A percentile compares a stretch with the other conserved stretches of the same genome.
phyloP scores from a whole-genome alignment of 2,888 invertebrate species.

The Lepetodrilus schrolli region DNA sequence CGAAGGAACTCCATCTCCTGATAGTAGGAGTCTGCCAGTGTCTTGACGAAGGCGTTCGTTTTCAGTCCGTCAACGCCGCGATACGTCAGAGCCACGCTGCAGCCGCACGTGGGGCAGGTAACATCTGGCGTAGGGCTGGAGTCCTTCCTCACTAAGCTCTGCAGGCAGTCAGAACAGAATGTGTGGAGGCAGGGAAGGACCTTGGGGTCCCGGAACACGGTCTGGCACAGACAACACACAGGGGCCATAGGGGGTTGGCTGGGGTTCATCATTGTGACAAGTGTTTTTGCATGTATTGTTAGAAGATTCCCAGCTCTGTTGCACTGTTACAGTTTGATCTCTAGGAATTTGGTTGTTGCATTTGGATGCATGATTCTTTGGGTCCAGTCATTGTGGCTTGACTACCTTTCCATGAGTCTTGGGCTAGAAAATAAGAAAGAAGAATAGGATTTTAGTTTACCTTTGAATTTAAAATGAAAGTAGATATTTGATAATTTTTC shows the following conservation, averaged over 20 bases:
- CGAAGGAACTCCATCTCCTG: constrained; percentile 34
- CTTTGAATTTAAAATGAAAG: no score
- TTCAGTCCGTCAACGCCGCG: constrained; percentile 34
- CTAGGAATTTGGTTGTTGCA: no score
- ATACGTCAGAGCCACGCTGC: constrained; percentile 30
- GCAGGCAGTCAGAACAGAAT: constrained; percentile 61
- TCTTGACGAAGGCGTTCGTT: constrained; percentile 38
- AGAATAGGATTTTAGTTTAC: no score
- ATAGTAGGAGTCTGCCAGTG: constrained; percentile 37
- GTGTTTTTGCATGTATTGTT: no score
- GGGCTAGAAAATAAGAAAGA: no score
- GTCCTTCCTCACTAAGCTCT: constrained; percentile 38
- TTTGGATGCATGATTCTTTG: no score
- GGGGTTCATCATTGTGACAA: constrained; percentile 22
- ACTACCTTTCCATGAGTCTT: no score
- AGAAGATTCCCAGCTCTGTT: no score
- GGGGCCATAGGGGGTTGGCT: constrained; percentile 13
- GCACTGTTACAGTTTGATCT: no score
- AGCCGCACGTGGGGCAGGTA: constrained; percentile 40
- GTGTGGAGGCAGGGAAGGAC: constrained; percentile 66
- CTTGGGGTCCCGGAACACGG: constrained; percentile 59
- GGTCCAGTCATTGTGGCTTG: no score
- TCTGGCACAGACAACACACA: constrained; percentile 55
- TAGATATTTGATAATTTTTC: no score
- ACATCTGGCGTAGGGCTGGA: background rate